Percentiles rank a stretch among this genome's conserved stretches.
phyloP scores from a whole-genome alignment of 2,888 invertebrate genomes.

The Fragum fragum region DNA sequence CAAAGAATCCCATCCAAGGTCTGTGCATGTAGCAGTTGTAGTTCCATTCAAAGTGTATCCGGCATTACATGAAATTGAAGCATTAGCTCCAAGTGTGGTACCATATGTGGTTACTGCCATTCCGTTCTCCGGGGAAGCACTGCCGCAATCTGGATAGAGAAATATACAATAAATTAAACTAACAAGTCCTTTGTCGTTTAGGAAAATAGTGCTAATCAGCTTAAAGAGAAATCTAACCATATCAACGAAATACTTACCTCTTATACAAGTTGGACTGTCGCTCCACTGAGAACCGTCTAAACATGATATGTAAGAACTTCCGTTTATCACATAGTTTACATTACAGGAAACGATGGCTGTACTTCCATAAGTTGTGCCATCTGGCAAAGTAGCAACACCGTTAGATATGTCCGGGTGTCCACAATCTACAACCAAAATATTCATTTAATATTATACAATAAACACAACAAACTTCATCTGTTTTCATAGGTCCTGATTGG shows the following conservation, averaged over 20 bases:
- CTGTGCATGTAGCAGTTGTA: neutral
- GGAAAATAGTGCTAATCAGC: too few species aligned
- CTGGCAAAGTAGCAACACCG: slow-evolving; percentile 11
- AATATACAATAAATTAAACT: too few species aligned
- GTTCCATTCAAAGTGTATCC: slow-evolving; percentile 22
- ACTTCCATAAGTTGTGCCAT: slow-evolving; percentile 21
- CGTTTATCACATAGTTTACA: slow-evolving; percentile 16
- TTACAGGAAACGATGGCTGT: slow-evolving; percentile 22
- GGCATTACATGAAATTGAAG: slow-evolving; percentile 25
- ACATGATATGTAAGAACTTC: slow-evolving; percentile 22
- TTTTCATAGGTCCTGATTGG: too few species aligned
- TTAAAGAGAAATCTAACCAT: too few species aligned
- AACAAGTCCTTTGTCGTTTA: too few species aligned
- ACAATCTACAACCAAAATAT: slow-evolving; percentile 27
- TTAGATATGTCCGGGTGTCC: slow-evolving; percentile 16
- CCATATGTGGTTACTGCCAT: neutral
- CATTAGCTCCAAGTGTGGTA: slow-evolving; percentile 8
- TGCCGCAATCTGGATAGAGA: neutral
- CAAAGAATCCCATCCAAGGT: slow-evolving; percentile 14
- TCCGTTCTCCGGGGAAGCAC: neutral
- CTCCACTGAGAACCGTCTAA: slow-evolving; percentile 42
- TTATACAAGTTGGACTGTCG: slow-evolving; percentile 22
- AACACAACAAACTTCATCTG: too few species aligned
- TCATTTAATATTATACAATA: too few species aligned
- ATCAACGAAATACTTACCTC: neutral